Evolutionary conservation across 2,888 invertebrate species (phyloP).

Genomic region (Nudaria mundana): DNA sequence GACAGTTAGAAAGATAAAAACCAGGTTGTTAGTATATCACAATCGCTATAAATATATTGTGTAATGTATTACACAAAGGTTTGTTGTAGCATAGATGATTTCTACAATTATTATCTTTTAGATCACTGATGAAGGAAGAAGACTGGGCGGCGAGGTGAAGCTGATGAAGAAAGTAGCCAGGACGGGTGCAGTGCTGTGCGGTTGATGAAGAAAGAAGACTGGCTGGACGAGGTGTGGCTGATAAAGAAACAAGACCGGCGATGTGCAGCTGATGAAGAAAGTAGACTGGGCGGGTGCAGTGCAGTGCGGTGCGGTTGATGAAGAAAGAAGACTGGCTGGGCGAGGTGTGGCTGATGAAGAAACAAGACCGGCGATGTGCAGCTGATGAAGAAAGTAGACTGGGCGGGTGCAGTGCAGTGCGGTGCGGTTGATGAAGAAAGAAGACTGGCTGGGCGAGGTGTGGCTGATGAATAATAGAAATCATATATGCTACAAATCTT

Average conservation of each 20-base stretch:
- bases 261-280: slow-evolving; percentile 2
- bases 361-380: slow-evolving; percentile 2
- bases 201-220: slow-evolving; percentile 4
- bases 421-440: slow-evolving; percentile 8
- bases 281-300: slow-evolving; percentile 11
- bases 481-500: too few species aligned
- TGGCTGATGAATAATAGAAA: not conserved
- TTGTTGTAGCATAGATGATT: too few species aligned
- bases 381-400: slow-evolving; percentile 4
- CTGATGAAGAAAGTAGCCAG: slow-evolving; percentile 1
- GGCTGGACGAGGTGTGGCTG: slow-evolving; percentile 8
- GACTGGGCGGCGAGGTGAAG: slow-evolving; percentile 5
- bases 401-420: slow-evolving; percentile 9
- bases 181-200: slow-evolving; percentile 9
- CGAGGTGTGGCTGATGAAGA: slow-evolving; percentile 5
- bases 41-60: too few species aligned
- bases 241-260: slow-evolving; percentile 9
- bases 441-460: slow-evolving; percentile 2
- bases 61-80: too few species aligned
- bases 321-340: slow-evolving; percentile 4
- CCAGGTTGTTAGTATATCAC: too few species aligned
- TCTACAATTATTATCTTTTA: too few species aligned
- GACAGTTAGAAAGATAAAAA: too few species aligned
- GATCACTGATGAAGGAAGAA: slow-evolving; percentile 9
- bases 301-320: slow-evolving; percentile 4